Evolutionary conservation across 2,113 vertebrate genomes (phyloP), one percentile per base, ranked within the genome.

Genomic region (Nibea coibor): DNA sequence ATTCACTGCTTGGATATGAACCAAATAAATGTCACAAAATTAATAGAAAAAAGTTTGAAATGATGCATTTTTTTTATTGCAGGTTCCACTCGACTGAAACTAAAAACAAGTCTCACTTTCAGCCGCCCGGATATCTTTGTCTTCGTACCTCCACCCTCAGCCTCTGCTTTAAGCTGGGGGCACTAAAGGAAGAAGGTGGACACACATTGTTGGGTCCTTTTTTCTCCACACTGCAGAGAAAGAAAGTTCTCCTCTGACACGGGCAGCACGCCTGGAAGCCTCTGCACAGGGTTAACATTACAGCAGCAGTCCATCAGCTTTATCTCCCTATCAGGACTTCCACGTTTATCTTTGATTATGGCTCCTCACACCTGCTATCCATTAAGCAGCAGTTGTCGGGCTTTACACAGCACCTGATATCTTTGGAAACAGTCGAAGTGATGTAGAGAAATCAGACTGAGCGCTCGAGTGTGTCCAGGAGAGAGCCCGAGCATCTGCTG

Each of bases 401-500:
- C 78, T 78, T 39, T 51, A 65, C 59, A 22, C 67, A 31, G 31
- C 45, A 19, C 24, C 24, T 45, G 42, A 31, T 62, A 67, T 53
- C 47, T 58, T 1, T 78, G 53, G 39, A 77, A 72, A 71, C 57
- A 68, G 61, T 59, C 10, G 4, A 47, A 65, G 24, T 51, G 17
- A 17, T 63, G 58, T 8, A 42, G 43, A 42, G 43, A 64, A 81
- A 63, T n/a, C 74, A 78, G n/a, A 59, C 53, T 31, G 56, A 19
- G 69, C 59, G 48, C 73, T 77, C 43, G 14, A 76, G 69, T 68
- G 75, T 64, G 75, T 87, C 81, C 76, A 24, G 35, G 22, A 39
- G 74, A 53, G 79, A 71, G 51, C 15, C 47, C 4, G 67, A 81
- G 87, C 89, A 89, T 85, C 87, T 91, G 90, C 81, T 86, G 88